Base-by-base conservation (phyloP, 1,140 invertebrate species). In the Drosophila equinoxialis region DNA sequence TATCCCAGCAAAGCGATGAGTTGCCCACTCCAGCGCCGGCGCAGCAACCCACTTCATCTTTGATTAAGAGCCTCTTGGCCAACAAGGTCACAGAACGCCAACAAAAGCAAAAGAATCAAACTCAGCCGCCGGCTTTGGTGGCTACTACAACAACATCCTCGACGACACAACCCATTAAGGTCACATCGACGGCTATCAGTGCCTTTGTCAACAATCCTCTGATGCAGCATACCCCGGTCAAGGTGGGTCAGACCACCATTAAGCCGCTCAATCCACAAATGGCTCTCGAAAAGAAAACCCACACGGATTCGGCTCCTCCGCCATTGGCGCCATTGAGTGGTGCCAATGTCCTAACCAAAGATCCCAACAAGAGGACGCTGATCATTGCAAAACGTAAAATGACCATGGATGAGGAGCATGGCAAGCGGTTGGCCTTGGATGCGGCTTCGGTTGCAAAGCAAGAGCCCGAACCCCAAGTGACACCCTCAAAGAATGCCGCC, bases 31-130 rank as follows among this genome's bases (percentile, higher is more conserved):
- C 68, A 1, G 39, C 64, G 6, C 17, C 14, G 1, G 77, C 83
- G 26, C 77, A 58, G 3, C 64, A 41, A 26, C 72, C 81, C 11
- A 91, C 74, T 55, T 81, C 91, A 0, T 96, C 96, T 67, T 94
- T 97, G 79, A 97, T 97, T 89, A 97, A 97, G 93, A 97, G 95
- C 93, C 94, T 97, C 65, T 93, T 97, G 92, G 96, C 96, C 74
- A 97, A 95, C 92, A 97, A 97, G 94, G 95, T 97, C 93, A 95
- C 94, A 79, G 93, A 93, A 65, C 90, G 89, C 0, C 91, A 92
- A 30, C 71, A 86, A 92, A 92, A 83, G 67, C 92, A 91, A 81
- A 91, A 91, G 76, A 92, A 90, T 74, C 91, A 93, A 90, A 92
- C 92, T 75, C 93, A 93, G 91, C 93, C 92, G 87, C 93, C 92